A percentile compares a stretch with the other conserved stretches of the same genome.
phyloP scores from a whole-genome alignment of 2,797 vertebrate genomes.

The Tiaroga cobitis region DNA sequence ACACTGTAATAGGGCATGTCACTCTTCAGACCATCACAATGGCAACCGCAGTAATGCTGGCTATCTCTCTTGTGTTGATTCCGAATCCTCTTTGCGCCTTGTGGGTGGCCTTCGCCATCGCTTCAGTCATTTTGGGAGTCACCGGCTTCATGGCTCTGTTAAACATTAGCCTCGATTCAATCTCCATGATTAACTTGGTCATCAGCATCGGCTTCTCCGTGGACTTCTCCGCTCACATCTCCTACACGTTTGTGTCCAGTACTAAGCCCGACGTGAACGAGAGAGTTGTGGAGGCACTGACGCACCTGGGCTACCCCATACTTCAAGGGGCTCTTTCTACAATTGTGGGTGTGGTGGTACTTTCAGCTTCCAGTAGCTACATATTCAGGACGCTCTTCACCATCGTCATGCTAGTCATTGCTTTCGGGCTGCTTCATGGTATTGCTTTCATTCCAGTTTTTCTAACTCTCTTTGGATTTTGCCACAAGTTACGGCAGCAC shows the following conservation, averaged over 20 bases:
- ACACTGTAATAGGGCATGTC: conserved; percentile 76
- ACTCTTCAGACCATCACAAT: conserved; percentile 79
- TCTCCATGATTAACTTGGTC: conserved; percentile 89
- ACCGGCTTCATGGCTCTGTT: conserved; percentile 85
- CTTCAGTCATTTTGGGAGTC: conserved; percentile 83
- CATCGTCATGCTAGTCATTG: conserved; percentile 86
- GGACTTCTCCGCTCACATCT: conserved; percentile 88
- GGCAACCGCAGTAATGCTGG: conserved; percentile 77
- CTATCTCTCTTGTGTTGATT: conserved; percentile 82
- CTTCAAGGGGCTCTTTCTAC: conserved; percentile 86
- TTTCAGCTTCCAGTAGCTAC: conserved; percentile 80
- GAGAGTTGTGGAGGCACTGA: conserved; percentile 76
- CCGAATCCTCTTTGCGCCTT: conserved; percentile 81
- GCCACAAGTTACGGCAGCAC: conserved; percentile 28
- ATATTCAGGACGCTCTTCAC: conserved; percentile 90
- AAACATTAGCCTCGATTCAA: conserved; percentile 82
- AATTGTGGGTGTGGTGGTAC: conserved; percentile 79
- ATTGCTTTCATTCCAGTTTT: conserved; percentile 87
- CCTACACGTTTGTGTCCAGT: conserved; percentile 83
- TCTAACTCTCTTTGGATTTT: conserved; percentile 76
- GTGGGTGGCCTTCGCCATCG: conserved; percentile 86
- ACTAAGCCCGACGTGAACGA: conserved; percentile 67
- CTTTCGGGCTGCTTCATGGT: conserved; percentile 80
- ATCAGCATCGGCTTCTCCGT: conserved; percentile 91
- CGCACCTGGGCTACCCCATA: conserved; percentile 81